Conservation (phyloP, 1,140 invertebrate species). For the Rhynchophorus ferrugineus region DNA sequence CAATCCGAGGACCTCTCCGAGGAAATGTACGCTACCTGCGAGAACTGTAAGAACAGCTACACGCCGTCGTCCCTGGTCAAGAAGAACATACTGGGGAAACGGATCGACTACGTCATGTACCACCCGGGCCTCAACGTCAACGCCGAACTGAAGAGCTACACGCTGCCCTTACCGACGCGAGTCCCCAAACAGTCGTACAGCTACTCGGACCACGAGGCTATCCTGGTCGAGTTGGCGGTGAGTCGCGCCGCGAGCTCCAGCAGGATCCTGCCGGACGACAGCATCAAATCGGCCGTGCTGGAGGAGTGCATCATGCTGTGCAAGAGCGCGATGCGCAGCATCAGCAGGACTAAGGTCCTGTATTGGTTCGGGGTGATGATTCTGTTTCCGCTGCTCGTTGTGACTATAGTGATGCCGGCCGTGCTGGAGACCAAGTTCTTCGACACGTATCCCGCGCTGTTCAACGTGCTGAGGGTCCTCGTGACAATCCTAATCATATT, state of each 20-base stretch:
- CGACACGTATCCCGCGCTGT: constrained; percentile 39
- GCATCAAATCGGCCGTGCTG: constrained; percentile 38
- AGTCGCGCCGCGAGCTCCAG: not conserved
- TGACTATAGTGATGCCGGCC: constrained; percentile 39
- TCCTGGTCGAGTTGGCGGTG: constrained; percentile 38
- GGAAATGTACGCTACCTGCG: constrained; percentile 58
- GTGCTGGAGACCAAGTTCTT: constrained; percentile 12
- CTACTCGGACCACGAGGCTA: constrained; percentile 89
- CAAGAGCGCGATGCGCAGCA: constrained; percentile 47
- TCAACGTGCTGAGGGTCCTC: constrained; percentile 50
- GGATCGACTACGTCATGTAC: constrained; percentile 88
- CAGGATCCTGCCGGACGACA: constrained; percentile 5
- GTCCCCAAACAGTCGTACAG: constrained; percentile 66
- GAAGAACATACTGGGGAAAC: constrained; percentile 64
- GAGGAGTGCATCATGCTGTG: constrained; percentile 55
- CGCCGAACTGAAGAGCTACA: constrained; percentile 55
- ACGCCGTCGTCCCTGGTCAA: constrained; percentile 49
- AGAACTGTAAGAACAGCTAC: constrained; percentile 77
- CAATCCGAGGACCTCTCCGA: constrained; percentile 22
- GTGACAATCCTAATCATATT: constrained; percentile 60
- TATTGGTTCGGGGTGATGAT: constrained; percentile 51
- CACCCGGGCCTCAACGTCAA: constrained; percentile 47
- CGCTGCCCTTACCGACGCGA: constrained; percentile 62
- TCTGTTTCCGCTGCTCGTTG: constrained; percentile 40
- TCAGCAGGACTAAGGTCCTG: constrained; percentile 50